Percentiles rank a stretch among this genome's conserved stretches.
These are phyloP conservation scores for Muscicapa adusta DNA, from an alignment of 2,113 vertebrate genomes.

Conservation along the genomic window DNA sequence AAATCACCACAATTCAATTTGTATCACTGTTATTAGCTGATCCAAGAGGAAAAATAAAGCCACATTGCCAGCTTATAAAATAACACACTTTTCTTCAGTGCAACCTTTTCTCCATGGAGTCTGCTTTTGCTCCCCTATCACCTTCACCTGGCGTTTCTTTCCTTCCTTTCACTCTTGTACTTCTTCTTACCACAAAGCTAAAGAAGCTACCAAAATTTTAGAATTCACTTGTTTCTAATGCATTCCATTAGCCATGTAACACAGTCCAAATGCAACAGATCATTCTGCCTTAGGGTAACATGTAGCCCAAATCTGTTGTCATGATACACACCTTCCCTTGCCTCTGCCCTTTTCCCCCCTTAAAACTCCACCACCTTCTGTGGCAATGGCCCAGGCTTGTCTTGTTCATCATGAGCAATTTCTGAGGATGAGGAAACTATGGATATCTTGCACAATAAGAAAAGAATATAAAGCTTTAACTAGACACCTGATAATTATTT, in stretches of 20 bases:
- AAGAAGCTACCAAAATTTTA: background rate
- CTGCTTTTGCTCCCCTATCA: background rate
- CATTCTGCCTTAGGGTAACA: background rate
- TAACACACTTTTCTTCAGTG: background rate
- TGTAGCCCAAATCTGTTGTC: background rate
- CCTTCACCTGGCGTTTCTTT: background rate
- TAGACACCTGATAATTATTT: background rate
- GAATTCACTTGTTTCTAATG: background rate
- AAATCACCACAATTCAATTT: background rate
- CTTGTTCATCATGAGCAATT: background rate
- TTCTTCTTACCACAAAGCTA: background rate
- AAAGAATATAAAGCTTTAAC: background rate
- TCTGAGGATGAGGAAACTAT: background rate
- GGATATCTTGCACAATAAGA: background rate
- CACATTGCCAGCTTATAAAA: background rate
- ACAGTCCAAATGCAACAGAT: background rate
- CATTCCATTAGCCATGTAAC: background rate
- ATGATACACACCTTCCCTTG: fast-evolving
- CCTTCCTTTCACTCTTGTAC: background rate
- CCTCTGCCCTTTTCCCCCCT: too few species aligned
- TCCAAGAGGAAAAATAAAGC: background rate
- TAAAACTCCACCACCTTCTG: background rate
- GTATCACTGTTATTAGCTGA: background rate
- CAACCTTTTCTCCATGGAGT: background rate
- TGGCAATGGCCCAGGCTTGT: background rate